Evolutionary conservation across 2,888 invertebrate genomes (phyloP), one percentile per base, ranked within the genome.

Genomic region (Rhogogaster chlorosoma): DNA sequence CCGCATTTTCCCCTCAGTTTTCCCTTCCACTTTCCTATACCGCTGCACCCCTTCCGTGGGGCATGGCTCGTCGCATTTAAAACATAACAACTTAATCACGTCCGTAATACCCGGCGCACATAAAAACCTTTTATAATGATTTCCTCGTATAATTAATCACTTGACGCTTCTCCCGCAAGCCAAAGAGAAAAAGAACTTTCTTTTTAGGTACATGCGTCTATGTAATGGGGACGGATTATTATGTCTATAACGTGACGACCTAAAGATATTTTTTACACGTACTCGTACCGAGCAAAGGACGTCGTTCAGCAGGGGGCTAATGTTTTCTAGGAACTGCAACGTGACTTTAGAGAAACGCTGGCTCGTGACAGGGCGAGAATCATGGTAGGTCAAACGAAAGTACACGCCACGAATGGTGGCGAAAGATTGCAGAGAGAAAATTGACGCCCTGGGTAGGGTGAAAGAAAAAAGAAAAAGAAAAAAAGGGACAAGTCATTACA

Each of bases 11-110:
- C 42, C 49, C 42, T 22, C 64, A 18, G 22, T 45, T 32, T 38
- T 77, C n/a, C 18, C 36, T 18, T 3, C 36, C 32, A 7, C 45
- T 12, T 70, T 67, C 67, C 32, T 9, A 36, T 42, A 73, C 73
- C 42, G 3, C 73, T 22, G 3, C 77, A 53, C 36, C 77, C 67
- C 32, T 29, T 67, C 67, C 29, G 18, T 18, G 32, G 67, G 22
- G 45, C 38, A 42, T 45, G 45, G 42, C 64, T 83, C 83, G 53
- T 45, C 49, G 84, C 82, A 82, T 85, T 57, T 82, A 85, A 85
- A 85, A 85, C 82, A 85, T 82, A 85, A 85, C 84, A 85, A 85
- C 84, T 85, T 85, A 85, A 85, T 85, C 84, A 85, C 82, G 84
- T 82, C 77, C 70, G 82, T 85, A 80, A 71, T 85, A 85, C 42